A percentile compares a stretch with the other conserved stretches of the same genome.
Evolutionary conservation across 2,888 invertebrate species (phyloP).

Genomic region (Platynereis dumerilii): DNA sequence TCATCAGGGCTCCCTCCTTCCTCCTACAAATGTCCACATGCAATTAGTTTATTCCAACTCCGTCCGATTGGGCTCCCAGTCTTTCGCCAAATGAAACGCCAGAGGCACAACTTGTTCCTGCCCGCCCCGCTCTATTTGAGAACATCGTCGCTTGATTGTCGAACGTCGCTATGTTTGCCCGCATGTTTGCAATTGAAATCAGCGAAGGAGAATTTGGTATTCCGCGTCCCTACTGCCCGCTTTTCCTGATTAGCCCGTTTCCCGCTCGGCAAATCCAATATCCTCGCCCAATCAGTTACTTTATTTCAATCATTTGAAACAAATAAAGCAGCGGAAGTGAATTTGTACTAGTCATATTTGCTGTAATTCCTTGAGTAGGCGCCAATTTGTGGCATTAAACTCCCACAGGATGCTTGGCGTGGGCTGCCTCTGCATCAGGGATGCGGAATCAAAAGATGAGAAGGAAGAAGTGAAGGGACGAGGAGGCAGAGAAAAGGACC

Average conservation of each 20-base stretch:
- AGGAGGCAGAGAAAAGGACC: no score
- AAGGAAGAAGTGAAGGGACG: no score
- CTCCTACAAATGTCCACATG: background rate
- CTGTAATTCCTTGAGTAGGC: no score
- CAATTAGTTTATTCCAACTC: constrained; percentile 25
- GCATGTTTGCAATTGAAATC: no score
- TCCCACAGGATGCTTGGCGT: no score
- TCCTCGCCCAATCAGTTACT: constrained; percentile 22
- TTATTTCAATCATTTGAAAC: constrained; percentile 29
- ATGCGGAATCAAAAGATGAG: no score
- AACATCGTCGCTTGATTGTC: constrained; percentile 24
- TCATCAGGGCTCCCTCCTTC: background rate
- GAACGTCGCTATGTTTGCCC: no score
- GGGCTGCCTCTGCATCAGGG: no score
- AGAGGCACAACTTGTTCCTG: constrained; percentile 2
- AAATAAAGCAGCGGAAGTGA: constrained; percentile 23
- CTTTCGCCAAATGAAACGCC: constrained; percentile 14
- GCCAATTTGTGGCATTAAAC: no score
- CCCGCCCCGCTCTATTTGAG: constrained; percentile 11
- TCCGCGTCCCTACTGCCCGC: constrained; percentile 8
- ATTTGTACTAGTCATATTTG: constrained; percentile 13
- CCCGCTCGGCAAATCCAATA: constrained; percentile 21
- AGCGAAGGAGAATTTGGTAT: constrained; percentile 19
- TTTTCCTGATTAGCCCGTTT: constrained; percentile 19
- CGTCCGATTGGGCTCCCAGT: no score